These are phyloP conservation scores for Pseudeuparius sepicola DNA, from an alignment of 2,888 invertebrate species.

Conservation along the genomic window DNA sequence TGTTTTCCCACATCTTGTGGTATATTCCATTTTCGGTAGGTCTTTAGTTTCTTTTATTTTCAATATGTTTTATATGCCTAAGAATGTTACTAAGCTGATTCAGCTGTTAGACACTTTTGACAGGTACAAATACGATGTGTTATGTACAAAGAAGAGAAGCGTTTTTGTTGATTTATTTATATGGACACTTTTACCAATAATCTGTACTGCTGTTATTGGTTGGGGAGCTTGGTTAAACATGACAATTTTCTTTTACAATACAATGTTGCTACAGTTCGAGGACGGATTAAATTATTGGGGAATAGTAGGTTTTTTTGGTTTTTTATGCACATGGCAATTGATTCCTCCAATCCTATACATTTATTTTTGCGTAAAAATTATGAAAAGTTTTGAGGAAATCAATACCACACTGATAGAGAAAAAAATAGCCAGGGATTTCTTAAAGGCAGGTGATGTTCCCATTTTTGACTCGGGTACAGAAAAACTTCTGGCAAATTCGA, in stretches of 20 bases:
- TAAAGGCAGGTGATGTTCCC: slow-evolving; percentile 6
- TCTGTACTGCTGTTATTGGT: no score
- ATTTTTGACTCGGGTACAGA: slow-evolving; percentile 16
- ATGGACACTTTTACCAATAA: no score
- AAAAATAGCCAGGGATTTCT: slow-evolving; percentile 15
- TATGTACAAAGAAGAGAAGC: no score
- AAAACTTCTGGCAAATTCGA: slow-evolving; percentile 19
- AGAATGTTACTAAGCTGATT: slow-evolving; percentile 23
- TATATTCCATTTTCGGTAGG: slow-evolving; percentile 18
- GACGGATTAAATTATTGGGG: no score
- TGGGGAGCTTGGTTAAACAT: no score
- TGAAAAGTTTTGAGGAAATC: slow-evolving; percentile 20
- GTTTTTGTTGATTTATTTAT: no score
- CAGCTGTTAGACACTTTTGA: slow-evolving; percentile 23
- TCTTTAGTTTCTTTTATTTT: slow-evolving; percentile 20
- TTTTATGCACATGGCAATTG: slow-evolving; percentile 24
- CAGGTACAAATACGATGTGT: slow-evolving; percentile 14
- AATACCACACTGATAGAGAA: slow-evolving; percentile 18
- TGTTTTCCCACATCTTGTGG: no score
- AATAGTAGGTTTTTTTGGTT: slow-evolving; percentile 24
- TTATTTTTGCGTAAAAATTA: slow-evolving; percentile 21
- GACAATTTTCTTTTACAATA: no score
- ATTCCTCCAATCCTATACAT: slow-evolving; percentile 24
- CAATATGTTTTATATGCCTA: slow-evolving; percentile 16
- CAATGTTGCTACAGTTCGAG: no score